Percentiles rank a stretch among this genome's conserved stretches.
phyloP scores from a whole-genome alignment of 2,888 invertebrate genomes.

The Palloptera scutellata region DNA sequence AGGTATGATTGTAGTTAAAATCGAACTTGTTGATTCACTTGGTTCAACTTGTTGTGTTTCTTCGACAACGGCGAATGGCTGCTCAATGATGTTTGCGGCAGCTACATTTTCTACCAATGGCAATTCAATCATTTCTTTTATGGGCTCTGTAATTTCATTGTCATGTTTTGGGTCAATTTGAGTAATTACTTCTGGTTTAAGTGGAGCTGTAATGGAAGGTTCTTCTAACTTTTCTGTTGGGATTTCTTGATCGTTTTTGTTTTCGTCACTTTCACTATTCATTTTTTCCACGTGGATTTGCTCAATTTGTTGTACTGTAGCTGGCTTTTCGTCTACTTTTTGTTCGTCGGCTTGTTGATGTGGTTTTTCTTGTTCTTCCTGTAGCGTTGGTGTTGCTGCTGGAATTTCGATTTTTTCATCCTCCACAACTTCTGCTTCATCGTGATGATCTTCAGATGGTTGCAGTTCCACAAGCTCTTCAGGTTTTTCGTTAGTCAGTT shows the following conservation, averaged over 20 bases:
- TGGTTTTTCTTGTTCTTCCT: background rate
- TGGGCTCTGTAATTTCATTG: background rate
- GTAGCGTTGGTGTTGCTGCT: background rate
- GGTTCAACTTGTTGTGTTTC: slow-evolving; percentile 24
- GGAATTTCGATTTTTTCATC: slow-evolving; percentile 5
- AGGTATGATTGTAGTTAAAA: slow-evolving; percentile 54
- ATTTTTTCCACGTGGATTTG: background rate
- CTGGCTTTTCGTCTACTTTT: background rate
- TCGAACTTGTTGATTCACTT: slow-evolving; percentile 37
- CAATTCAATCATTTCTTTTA: background rate
- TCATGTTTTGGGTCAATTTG: background rate
- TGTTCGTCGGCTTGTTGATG: slow-evolving; percentile 5
- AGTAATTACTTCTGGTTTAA: background rate
- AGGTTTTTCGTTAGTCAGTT: background rate
- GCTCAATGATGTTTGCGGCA: no score
- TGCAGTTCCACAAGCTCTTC: slow-evolving; percentile 4
- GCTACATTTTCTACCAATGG: background rate
- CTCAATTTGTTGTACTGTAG: background rate
- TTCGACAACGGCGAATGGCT: background rate
- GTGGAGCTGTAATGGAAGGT: background rate
- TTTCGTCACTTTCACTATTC: background rate
- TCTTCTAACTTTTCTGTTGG: background rate
- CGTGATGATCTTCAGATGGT: slow-evolving; percentile 12
- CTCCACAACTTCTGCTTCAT: background rate
- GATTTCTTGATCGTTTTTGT: background rate